Percentiles rank a stretch among this genome's conserved stretches.
Evolutionary conservation across 2,113 vertebrate genomes (phyloP).

Genomic region (Procavia capensis): DNA sequence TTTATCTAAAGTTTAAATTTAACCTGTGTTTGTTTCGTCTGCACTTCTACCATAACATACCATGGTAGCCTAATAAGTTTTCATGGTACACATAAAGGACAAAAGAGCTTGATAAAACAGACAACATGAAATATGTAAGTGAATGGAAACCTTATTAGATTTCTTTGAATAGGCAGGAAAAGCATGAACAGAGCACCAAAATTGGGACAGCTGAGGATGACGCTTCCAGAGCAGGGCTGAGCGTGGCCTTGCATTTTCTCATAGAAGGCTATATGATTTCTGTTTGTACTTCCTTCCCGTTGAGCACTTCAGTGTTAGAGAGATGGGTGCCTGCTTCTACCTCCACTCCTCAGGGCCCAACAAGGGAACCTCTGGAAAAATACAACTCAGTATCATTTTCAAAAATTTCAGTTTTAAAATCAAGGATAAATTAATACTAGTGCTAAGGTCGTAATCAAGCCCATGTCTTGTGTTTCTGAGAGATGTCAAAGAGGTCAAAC

Average conservation of each 20-base stretch:
- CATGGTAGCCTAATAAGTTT: not conserved
- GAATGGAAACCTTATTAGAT: not conserved
- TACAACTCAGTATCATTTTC: not conserved
- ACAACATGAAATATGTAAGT: not conserved
- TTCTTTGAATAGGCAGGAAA: not conserved
- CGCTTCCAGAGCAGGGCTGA: not conserved
- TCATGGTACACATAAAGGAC: not conserved
- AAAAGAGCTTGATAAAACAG: not conserved
- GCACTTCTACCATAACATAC: not conserved
- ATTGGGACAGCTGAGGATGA: not conserved
- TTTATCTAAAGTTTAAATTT: not conserved
- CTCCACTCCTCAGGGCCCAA: not conserved
- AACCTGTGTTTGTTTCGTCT: not conserved
- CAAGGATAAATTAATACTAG: not conserved
- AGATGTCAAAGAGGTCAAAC: not conserved
- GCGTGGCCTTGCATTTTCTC: not conserved
- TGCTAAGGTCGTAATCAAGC: not conserved
- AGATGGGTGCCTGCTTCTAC: not conserved
- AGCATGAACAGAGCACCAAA: not conserved
- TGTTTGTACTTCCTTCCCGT: not conserved
- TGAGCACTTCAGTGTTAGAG: not conserved
- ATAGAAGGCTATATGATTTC: not conserved
- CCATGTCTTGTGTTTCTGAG: not conserved
- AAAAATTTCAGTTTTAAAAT: constrained; percentile 51
- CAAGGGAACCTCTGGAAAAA: not conserved